Percentiles rank a stretch among this genome's conserved stretches.
Conservation (phyloP, 2,113 vertebrate species). For the Nestor notabilis region DNA sequence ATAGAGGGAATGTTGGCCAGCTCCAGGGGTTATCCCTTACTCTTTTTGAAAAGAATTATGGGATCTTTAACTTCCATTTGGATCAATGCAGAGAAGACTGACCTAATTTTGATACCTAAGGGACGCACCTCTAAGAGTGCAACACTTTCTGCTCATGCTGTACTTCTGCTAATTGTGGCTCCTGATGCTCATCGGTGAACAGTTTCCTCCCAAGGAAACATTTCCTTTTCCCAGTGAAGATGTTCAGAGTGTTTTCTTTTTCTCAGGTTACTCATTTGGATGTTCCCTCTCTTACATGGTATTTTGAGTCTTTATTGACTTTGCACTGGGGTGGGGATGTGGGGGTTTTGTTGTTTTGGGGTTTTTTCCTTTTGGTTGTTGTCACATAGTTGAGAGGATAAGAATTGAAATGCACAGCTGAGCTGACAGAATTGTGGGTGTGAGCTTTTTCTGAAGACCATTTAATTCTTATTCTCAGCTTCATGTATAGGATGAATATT, state of each 20-base stretch:
- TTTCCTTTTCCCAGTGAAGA: neutral
- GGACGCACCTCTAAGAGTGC: neutral
- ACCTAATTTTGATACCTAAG: constrained; percentile 20
- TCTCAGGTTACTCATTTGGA: neutral
- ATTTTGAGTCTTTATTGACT: neutral
- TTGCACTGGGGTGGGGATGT: neutral
- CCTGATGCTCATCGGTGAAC: neutral
- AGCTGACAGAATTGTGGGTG: neutral
- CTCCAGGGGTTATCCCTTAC: constrained; percentile 42
- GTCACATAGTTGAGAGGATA: neutral
- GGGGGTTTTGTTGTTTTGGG: neutral
- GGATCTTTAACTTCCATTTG: constrained; percentile 27
- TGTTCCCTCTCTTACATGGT: neutral
- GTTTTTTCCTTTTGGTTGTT: neutral
- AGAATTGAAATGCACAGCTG: neutral
- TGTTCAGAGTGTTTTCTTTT: neutral
- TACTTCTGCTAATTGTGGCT: neutral
- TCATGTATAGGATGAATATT: neutral
- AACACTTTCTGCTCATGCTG: neutral
- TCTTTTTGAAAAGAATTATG: constrained; percentile 47
- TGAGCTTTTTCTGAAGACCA: neutral
- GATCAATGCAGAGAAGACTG: neutral
- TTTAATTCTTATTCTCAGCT: neutral
- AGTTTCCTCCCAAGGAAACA: neutral
- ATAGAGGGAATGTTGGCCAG: constrained; percentile 54